Percentiles rank a stretch among this genome's conserved stretches.
phyloP scores from a whole-genome alignment of 2,113 vertebrate species.

The Pyxicephalus adspersus region DNA sequence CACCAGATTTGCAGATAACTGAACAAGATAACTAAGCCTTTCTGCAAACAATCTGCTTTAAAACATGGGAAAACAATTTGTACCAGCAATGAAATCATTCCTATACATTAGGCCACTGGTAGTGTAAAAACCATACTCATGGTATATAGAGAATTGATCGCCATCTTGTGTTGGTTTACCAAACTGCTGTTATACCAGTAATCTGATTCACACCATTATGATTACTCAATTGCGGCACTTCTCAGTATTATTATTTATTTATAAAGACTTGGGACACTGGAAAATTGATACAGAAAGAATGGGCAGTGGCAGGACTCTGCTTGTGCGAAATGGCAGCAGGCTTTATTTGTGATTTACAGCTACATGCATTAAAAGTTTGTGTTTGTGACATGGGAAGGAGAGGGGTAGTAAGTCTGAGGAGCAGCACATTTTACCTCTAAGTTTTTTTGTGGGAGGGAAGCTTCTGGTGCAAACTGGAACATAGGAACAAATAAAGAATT shows the following conservation, averaged over 20 bases:
- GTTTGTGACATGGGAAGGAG: too few relatives aligned
- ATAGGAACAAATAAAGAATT: too few relatives aligned
- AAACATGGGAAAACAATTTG: not conserved
- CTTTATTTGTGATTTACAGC: not conserved
- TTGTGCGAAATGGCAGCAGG: not conserved
- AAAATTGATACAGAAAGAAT: not conserved
- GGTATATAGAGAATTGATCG: not conserved
- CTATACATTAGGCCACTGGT: not conserved
- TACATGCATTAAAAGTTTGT: too few relatives aligned
- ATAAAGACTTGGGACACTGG: not conserved
- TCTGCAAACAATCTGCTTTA: not conserved
- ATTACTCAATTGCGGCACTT: not conserved
- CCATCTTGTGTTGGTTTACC: not conserved
- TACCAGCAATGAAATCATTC: not conserved
- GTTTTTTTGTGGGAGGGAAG: too few relatives aligned
- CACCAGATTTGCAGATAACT: not conserved
- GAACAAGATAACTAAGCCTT: not conserved
- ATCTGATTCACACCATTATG: not conserved
- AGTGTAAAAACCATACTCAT: too few relatives aligned
- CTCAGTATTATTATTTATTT: constrained; percentile 4
- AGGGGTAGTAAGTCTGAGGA: too few relatives aligned
- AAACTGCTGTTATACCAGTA: not conserved
- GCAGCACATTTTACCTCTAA: too few relatives aligned
- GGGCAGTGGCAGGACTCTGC: not conserved
- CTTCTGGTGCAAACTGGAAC: too few relatives aligned